These are phyloP conservation scores for Drosophila eohydei DNA, from an alignment of 2,888 invertebrate genomes.

Conservation along the genomic window DNA sequence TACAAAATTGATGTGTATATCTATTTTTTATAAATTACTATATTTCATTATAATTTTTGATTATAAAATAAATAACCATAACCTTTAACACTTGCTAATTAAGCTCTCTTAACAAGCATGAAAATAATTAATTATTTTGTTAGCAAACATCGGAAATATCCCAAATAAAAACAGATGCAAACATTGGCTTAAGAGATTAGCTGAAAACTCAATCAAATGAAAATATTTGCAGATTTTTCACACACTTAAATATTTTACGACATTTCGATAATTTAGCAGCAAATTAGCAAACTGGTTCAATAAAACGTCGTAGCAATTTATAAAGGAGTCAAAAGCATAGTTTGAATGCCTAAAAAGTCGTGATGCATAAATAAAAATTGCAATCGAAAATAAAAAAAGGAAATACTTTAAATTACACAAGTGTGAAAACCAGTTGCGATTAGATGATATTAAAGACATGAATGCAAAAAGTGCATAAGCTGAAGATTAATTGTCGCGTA, in stretches of 20 bases:
- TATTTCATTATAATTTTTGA: background rate
- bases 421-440: constrained; percentile 58
- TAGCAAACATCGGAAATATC: background rate
- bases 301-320: constrained; percentile 8
- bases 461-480: constrained; percentile 49
- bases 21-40: background rate
- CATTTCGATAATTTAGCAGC: constrained; percentile 15
- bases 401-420: constrained; percentile 37
- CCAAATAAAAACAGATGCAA: background rate
- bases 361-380: constrained; percentile 58
- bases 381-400: constrained; percentile 13
- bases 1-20: background rate
- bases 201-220: constrained; percentile 9
- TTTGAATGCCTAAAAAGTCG: constrained; percentile 30
- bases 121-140: constrained; percentile 5
- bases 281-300: constrained; percentile 28
- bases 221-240: constrained; percentile 8
- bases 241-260: constrained; percentile 19
- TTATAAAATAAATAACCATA: background rate
- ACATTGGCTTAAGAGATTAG: constrained; percentile 2
- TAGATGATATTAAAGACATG: constrained; percentile 29
- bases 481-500: constrained; percentile 60
- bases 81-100: background rate
- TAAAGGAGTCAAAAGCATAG: background rate
- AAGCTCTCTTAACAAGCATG: constrained; percentile 1